phyloP scores from a whole-genome alignment of 2,888 invertebrate genomes.

The Latheticus oryzae region DNA sequence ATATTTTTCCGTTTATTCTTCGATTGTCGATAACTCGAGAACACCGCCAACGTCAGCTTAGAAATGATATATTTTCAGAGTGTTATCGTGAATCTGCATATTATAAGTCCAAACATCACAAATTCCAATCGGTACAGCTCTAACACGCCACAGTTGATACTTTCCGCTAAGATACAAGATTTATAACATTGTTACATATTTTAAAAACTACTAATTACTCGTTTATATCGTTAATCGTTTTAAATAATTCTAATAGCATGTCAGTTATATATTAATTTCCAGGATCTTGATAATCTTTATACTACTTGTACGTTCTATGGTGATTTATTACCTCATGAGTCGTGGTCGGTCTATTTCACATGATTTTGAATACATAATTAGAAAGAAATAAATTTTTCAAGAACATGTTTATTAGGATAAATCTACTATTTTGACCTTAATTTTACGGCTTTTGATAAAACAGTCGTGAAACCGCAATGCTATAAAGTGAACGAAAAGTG shows the following conservation, averaged over 20 bases:
- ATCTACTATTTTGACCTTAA: too few relatives aligned
- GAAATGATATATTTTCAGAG: constrained; percentile 41
- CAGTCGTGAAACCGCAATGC: too few relatives aligned
- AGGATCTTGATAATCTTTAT: constrained; percentile 36
- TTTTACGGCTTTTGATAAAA: too few relatives aligned
- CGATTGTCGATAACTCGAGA: constrained; percentile 37
- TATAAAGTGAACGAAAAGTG: too few relatives aligned
- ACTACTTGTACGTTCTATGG: constrained; percentile 24
- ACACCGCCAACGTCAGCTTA: constrained; percentile 36
- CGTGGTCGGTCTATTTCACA: constrained; percentile 20
- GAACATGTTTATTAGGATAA: too few relatives aligned
- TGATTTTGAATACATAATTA: constrained; percentile 21
- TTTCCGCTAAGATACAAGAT: constrained; percentile 34
- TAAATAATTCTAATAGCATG: constrained; percentile 38
- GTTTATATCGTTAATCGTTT: constrained; percentile 40
- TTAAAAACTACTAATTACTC: constrained; percentile 40
- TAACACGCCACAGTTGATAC: constrained; percentile 33
- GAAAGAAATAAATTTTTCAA: too few relatives aligned
- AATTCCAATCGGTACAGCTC: constrained; percentile 32
- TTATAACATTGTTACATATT: constrained; percentile 33
- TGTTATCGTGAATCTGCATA: constrained; percentile 43
- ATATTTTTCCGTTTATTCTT: constrained; percentile 21
- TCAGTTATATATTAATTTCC: constrained; percentile 30
- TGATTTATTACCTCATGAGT: constrained; percentile 22
- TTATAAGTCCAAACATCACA: constrained; percentile 40